Evolutionary conservation across 2,113 vertebrate genomes (phyloP), one percentile per base, ranked within the genome.

Genomic region (Dicrurus megarhynchus): DNA sequence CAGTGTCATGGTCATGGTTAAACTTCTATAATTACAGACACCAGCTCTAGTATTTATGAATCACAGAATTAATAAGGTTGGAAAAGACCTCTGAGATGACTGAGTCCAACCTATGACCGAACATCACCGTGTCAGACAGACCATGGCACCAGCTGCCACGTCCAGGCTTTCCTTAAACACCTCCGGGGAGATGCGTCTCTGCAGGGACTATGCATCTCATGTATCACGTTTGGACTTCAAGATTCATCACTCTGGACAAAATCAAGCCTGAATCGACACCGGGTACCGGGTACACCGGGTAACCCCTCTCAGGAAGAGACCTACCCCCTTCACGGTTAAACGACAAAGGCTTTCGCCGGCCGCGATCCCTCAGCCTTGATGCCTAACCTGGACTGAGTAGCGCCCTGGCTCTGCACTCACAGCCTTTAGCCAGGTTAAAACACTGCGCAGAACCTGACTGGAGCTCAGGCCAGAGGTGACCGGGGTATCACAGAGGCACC

Each of bases 31-130:
- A n/a, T 13, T 56, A 28, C 1, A 8, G 8, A 4, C 27, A 46
- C 11, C 11, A 12, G 15, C 14, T 61, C 35, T 4, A 41, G 28
- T 46, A 23, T 22, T 56, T 27, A 37, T 14, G 41, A 37, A 18
- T 32, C 26, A 49, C n/a, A 23, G 41, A 18, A 61, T 4, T 35
- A 22, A 6, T 16, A 7, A 2, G n/a, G 9, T 2, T 55, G 63
- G 55, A 35, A 46, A 15, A 32, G n/a, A 26, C 9, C 17, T 22
- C n/a, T 53, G 61, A 22, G 53, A 10, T 10, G 20, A 18, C 6
- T 0, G 46, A 47, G n/a, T 7, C 30, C 70, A 19, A 4, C 9
- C 27, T 4, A 0, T 3, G 77, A 10, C 5, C 9, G 9, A 27
- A 11, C 21, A 30, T 3, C 7, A 23, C 53, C 28, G 7, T 8